These are phyloP conservation scores for Anolis sagrei DNA, from an alignment of 2,113 vertebrate species.

Conservation along the genomic window DNA sequence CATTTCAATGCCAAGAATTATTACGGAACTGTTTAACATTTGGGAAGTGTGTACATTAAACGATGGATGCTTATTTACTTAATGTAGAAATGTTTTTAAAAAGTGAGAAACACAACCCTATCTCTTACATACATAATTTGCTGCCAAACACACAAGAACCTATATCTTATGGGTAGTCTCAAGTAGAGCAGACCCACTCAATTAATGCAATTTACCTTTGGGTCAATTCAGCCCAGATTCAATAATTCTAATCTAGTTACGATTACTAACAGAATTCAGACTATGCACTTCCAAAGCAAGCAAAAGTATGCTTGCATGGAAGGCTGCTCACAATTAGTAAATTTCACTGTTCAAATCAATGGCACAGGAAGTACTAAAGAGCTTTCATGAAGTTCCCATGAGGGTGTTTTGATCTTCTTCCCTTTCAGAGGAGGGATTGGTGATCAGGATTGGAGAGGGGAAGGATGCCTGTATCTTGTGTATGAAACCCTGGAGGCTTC, in stretches of 20 bases:
- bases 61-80: background rate
- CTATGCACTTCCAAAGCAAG: background rate
- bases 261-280: too few relatives aligned
- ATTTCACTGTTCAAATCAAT: background rate
- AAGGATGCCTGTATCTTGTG: too few relatives aligned
- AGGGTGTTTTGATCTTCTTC: background rate
- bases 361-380: background rate
- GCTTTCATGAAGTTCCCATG: too few relatives aligned
- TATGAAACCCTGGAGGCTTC: too few relatives aligned
- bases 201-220: too few relatives aligned
- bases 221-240: too few relatives aligned
- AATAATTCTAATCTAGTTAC: too few relatives aligned
- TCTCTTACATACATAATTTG: slow-evolving; percentile 24
- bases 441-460: too few relatives aligned
- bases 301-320: background rate
- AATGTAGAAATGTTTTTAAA: background rate
- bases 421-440: too few relatives aligned
- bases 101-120: background rate
- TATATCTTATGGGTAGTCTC: too few relatives aligned
- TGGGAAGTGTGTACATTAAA: background rate
- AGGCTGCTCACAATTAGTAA: background rate
- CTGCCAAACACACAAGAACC: background rate
- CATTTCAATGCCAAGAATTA: background rate
- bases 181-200: too few relatives aligned
- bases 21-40: background rate